Evolutionary conservation across 2,888 invertebrate species (phyloP).

Genomic region (Halocaridina rubra): DNA sequence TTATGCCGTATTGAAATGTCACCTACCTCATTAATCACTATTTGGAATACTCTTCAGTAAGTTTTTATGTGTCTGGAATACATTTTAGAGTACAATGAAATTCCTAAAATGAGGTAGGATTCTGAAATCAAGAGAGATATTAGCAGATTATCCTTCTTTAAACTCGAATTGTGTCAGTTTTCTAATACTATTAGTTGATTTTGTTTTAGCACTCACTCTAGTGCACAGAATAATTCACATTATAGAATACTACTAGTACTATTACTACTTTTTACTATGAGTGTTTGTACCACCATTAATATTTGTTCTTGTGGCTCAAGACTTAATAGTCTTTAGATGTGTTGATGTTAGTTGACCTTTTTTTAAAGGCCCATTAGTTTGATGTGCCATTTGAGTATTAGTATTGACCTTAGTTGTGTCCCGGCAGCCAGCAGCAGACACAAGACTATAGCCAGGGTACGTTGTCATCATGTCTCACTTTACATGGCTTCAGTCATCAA

Average conservation of each 20-base stretch:
- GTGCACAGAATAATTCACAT: too few species aligned
- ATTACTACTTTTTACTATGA: too few species aligned
- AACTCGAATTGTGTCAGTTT: too few species aligned
- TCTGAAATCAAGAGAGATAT: not conserved
- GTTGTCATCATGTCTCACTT: slow-evolving; percentile 49
- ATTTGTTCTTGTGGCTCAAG: slow-evolving; percentile 18
- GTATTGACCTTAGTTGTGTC: slow-evolving; percentile 54
- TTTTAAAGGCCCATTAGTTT: slow-evolving; percentile 29
- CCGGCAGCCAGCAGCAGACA: slow-evolving; percentile 60
- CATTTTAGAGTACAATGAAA: too few species aligned
- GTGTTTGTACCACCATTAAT: slow-evolving; percentile 18
- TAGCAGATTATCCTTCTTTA: too few species aligned
- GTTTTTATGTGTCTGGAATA: too few species aligned
- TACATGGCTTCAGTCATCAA: slow-evolving; percentile 54
- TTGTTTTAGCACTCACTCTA: not conserved
- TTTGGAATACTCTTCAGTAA: slow-evolving; percentile 19
- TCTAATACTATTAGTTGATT: too few species aligned
- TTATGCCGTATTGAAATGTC: slow-evolving; percentile 1
- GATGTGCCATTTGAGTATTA: slow-evolving; percentile 36
- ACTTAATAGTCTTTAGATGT: slow-evolving; percentile 35
- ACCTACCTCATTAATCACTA: slow-evolving; percentile 18
- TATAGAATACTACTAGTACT: too few species aligned
- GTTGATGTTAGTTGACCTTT: slow-evolving; percentile 29
- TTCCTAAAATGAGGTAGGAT: not conserved
- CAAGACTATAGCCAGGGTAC: slow-evolving; percentile 58